Evolutionary conservation across 2,888 invertebrate genomes (phyloP), one percentile per base, ranked within the genome.

Genomic region (Craniophora ligustri): DNA sequence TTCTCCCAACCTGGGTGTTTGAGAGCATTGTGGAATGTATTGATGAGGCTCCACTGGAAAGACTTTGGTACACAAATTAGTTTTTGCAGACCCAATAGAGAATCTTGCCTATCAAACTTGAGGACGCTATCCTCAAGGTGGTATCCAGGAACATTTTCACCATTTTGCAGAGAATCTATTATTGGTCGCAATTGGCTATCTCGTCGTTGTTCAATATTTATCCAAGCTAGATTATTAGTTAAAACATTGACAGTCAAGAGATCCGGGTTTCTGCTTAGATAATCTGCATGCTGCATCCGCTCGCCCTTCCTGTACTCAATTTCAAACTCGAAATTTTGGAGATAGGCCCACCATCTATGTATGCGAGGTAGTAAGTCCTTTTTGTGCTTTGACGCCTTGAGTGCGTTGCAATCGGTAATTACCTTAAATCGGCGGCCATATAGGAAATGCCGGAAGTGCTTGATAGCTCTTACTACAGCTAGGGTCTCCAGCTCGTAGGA

Each of bases 341-440:
- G 31, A 36, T 36, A 80, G 0, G 76, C 62, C 78, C 78, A 82
- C 79, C 79, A 80, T 0, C 79, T 26, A 39, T 76, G 68, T 2
- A 81, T 58, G 0, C 79, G 39, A 0, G 78, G 76, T 0, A 76
- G 21, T 0, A 80, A 34, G 2, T 79, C 78, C 30, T 46, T 38
- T 70, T 80, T 78, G 11, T 74, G 65, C 23, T 69, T 67, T 0
- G 79, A 79, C 0, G 81, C 75, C 49, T 77, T 79, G 0, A 80
- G 28, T 0, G 77, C 71, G 18, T 81, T 80, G 35, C 77, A 82
- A 18, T 78, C 74, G 0, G 73, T 53, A 2, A 54, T 47, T 0
- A 47, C 48, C 23, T 42, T 36, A 38, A 59, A 31, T 14, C 41
- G 26, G 36, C 68, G 15, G 3, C 45, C 54, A 39, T 72, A 70